These are phyloP conservation scores for Triops longicaudatus DNA, from an alignment of 1,140 invertebrate genomes.

Conservation along the genomic window DNA sequence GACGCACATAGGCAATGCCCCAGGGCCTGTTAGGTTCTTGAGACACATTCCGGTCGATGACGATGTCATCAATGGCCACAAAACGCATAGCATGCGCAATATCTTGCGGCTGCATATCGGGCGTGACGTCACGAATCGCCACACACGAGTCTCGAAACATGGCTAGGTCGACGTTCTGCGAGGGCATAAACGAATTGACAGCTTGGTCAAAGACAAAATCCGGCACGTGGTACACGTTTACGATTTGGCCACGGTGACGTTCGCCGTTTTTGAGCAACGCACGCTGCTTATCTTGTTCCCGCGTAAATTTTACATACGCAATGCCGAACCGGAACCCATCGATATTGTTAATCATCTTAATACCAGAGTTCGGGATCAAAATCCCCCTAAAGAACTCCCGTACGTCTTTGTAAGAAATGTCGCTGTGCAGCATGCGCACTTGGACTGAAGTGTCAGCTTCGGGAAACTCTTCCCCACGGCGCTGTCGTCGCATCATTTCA, in stretches of 20 bases:
- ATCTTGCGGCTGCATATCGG: slow-evolving; percentile 11
- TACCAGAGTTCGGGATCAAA: slow-evolving; percentile 67
- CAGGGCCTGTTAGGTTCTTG: not conserved
- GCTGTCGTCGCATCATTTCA: slow-evolving; percentile 25
- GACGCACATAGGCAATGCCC: slow-evolving; percentile 26
- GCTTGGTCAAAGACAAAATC: slow-evolving; percentile 25
- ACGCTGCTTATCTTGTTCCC: slow-evolving; percentile 53
- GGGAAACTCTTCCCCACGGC: slow-evolving; percentile 25
- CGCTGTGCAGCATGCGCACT: slow-evolving; percentile 55
- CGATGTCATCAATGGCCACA: slow-evolving; percentile 22
- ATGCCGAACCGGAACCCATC: slow-evolving; percentile 67
- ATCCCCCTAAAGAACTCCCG: slow-evolving; percentile 67
- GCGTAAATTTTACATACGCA: slow-evolving; percentile 65
- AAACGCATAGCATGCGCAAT: slow-evolving; percentile 5
- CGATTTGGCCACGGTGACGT: slow-evolving; percentile 13
- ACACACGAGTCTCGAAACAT: slow-evolving; percentile 17
- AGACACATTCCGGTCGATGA: slow-evolving; percentile 12
- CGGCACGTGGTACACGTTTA: slow-evolving; percentile 17
- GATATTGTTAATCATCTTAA: slow-evolving; percentile 74
- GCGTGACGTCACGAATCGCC: slow-evolving; percentile 26
- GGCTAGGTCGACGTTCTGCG: not conserved
- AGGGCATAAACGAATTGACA: slow-evolving; percentile 17
- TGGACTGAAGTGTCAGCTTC: slow-evolving; percentile 50
- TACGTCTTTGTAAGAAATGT: slow-evolving; percentile 64
- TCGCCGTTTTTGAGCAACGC: slow-evolving; percentile 54